Conservation (phyloP, 2,888 invertebrate species). For the Heteropelma amictum region DNA sequence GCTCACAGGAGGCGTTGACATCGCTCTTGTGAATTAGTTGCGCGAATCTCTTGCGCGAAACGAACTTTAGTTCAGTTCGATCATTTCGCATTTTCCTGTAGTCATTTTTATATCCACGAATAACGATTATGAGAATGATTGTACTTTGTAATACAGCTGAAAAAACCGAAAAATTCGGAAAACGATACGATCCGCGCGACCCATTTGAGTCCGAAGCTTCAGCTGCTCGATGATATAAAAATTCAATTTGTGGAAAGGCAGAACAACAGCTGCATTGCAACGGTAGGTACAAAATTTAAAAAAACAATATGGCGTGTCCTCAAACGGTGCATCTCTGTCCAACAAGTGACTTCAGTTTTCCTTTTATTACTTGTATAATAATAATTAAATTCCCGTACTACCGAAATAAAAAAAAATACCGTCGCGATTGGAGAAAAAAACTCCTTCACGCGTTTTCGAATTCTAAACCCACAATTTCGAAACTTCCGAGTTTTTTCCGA, state of each 20-base stretch:
- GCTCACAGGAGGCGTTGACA: not conserved
- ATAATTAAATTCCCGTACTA: not conserved
- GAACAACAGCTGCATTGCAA: slow-evolving; percentile 60
- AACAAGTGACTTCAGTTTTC: too few relatives aligned
- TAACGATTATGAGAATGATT: not conserved
- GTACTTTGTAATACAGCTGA: slow-evolving; percentile 29
- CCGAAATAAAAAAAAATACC: not conserved
- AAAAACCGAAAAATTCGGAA: slow-evolving; percentile 34
- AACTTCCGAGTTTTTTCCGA: too few relatives aligned
- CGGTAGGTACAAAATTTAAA: slow-evolving; percentile 41
- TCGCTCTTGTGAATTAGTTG: too few relatives aligned
- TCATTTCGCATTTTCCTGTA: not conserved
- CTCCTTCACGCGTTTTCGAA: too few relatives aligned
- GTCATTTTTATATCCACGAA: not conserved
- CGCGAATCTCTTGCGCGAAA: too few relatives aligned
- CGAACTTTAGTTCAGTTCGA: too few relatives aligned
- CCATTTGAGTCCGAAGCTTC: slow-evolving; percentile 56
- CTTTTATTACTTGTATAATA: not conserved
- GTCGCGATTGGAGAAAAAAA: not conserved
- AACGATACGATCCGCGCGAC: slow-evolving; percentile 60
- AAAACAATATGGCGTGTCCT: not conserved
- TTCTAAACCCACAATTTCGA: too few relatives aligned
- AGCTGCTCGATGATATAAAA: slow-evolving; percentile 55
- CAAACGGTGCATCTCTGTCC: not conserved
- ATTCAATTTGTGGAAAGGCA: slow-evolving; percentile 56